Evolutionary conservation across 2,888 invertebrate species (phyloP), one percentile per base, ranked within the genome.

Genomic region (Microchrysa polita): DNA sequence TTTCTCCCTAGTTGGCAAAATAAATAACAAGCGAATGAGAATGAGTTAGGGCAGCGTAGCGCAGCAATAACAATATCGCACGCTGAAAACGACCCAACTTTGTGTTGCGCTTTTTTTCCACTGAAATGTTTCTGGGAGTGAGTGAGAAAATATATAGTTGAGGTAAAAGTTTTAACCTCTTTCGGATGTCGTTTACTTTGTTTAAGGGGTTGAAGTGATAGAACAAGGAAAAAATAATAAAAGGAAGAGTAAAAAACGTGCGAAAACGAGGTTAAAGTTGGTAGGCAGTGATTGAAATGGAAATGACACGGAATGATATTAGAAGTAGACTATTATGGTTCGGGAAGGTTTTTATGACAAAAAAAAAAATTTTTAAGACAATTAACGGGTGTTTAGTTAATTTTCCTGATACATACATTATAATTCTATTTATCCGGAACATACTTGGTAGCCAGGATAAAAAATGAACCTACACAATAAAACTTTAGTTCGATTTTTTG

Each of bases 1-100:
- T 75, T 75, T 73, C 55, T 75, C 63, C 73, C 57, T 57, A 42
- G 48, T 72, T 72, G 72, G 60, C 72, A 72, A 72, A 72, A 72
- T 72, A 72, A 48, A 69, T 69, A 60, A 72, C 59, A 72, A 59
- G 67, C 67, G n/a, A n/a, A 16, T 20, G 72, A 72, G 48, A 23
- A n/a, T n/a, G 44, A 60, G 60, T 48, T 2, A 34, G 27, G 4
- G 27, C 27, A 34, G 7, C n/a, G n/a, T n/a, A n/a, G n/a, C n/a
- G n/a, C 27, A 34, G 27, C 27, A 72, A n/a, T n/a, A 60, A 22
- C 23, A 59, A 5, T n/a, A n/a, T n/a, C n/a, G n/a, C n/a, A n/a
- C 7, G 16, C 57, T 22, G 40, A 20, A n/a, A 60, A 48, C 12
- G 42, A 23, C 44, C 59, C 5, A 57, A 55, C 22, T 57, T 20